Base-by-base conservation (phyloP, 2,797 vertebrate genomes). In the Sphenodon punctatus region DNA sequence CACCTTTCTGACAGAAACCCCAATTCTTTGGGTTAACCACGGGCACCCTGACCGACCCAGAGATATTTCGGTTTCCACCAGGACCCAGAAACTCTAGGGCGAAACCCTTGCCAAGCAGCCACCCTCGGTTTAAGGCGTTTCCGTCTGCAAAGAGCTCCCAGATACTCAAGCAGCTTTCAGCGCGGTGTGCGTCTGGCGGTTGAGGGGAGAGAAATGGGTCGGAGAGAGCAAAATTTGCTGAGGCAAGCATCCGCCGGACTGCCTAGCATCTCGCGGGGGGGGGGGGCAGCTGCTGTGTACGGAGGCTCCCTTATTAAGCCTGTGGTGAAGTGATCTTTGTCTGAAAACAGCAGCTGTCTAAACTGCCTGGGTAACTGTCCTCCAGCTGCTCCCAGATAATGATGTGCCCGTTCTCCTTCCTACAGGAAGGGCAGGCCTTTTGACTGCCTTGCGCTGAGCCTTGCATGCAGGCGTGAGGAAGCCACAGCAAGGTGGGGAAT, bases 281-380 rank as follows among this genome's bases (percentile, higher is more conserved):
- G 59, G 0, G n/a, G 25, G 75, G 86, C 90, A 92, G 88, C 90
- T 86, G 84, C 55, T 0, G 3, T 39, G 2, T 1, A 1, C 0
- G 17, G 1, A 4, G 5, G 72, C 59, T 82, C 51, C 48, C 10
- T 4, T 2, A 56, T 3, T 17, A 39, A 49, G 76, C 65, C 10
- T 2, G 27, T 13, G 4, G 81, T 78, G 68, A 64, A 16, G 65
- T 0, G 5, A 78, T 5, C 87, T 58, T 80, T 88, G 87, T 84
- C 67, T 22, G 72, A 78, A n/a, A 1, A 42, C 72, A 75, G 82
- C 89, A 92, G 88, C 88, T 90, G 87, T 55, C 58, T 5, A 45
- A 75, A 67, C 27, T 1, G 82, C 80, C 64, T 2, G 1, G 55
- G 74, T 32, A 22, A 67, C 85, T 32, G 69, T 60, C 46, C 68